Conservation (phyloP, 1,140 invertebrate species). For the Nixonia krombeini region DNA sequence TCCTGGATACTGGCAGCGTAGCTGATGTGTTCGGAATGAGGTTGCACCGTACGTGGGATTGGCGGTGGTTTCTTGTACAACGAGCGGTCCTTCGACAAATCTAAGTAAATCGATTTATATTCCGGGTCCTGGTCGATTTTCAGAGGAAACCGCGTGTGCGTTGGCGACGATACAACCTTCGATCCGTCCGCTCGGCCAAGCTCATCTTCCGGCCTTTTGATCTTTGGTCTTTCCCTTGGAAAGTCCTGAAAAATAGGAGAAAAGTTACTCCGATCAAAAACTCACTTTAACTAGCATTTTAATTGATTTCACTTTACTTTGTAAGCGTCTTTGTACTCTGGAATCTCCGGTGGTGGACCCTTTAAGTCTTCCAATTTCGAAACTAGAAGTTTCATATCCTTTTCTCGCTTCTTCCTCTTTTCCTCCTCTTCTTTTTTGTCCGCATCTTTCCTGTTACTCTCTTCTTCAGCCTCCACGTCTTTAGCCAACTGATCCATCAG, state of each 20-base stretch:
- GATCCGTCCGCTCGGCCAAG: conserved; percentile 66
- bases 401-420: conserved; percentile 48
- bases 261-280: not conserved
- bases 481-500: conserved; percentile 39
- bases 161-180: conserved; percentile 52
- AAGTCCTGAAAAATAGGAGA: conserved; percentile 57
- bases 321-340: conserved; percentile 67
- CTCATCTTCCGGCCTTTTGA: conserved; percentile 61
- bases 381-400: conserved; percentile 61
- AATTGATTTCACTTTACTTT: conserved; percentile 50
- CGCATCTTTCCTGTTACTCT: conserved; percentile 16
- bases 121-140: conserved; percentile 69
- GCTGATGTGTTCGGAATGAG: conserved; percentile 39
- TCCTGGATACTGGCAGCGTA: conserved; percentile 28
- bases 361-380: conserved; percentile 63
- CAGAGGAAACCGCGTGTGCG: conserved; percentile 48
- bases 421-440: conserved; percentile 21
- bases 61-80: conserved; percentile 51
- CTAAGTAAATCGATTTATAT: conserved; percentile 66
- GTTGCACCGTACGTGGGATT: conserved; percentile 36
- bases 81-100: conserved; percentile 53
- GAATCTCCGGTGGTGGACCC: conserved; percentile 57
- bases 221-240: conserved; percentile 60
- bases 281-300: not conserved
- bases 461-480: conserved; percentile 45